Evolutionary conservation across 2,113 vertebrate species (phyloP), one percentile per base, ranked within the genome.

Genomic region (Cyprinus carpio): DNA sequence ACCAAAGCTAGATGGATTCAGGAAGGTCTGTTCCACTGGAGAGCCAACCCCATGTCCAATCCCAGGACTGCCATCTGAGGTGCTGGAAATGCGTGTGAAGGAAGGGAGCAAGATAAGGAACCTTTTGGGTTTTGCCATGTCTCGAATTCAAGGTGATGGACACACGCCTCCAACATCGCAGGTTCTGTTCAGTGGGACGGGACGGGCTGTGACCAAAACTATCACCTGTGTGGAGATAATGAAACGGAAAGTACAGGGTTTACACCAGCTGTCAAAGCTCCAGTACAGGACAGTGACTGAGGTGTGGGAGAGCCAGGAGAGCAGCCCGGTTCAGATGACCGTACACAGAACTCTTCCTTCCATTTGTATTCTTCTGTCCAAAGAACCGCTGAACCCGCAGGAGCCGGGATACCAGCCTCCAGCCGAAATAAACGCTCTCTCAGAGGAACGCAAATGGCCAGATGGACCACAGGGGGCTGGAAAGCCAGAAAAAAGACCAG

Each of bases 21-120:
- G 91, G 89, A 97, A 96, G 93, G 93, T 97, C 88, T 94, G 93
- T 87, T 92, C 93, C 0, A 94, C 92, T 0, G 96, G 96, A 87
- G 95, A 96, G 85, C 91, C 91, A 84, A 87, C 86, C 18, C 90
- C 94, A 0, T 85, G 92, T 75, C 96, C 96, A 9, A 97, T 98
- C 80, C 90, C 93, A 0, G 91, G 96, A 82, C 90, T 97, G 72
- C 89, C 93, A 16, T 90, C 93, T 0, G 94, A 93, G 0, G 92
- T 95, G 20, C 95, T 98, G 87, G 94, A 97, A 91, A 98, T 98
- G 97, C 91, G 94, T 58, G 97, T 99, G 87, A 97, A 97, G 91
- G 97, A 97, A 83, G 96, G 97, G 86, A 98, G 97, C 93, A 98
- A 98, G 91, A 98, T 98, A 90, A 94, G 95, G 71, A 98, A 97